phyloP scores from a whole-genome alignment of 2,113 vertebrate species.

The Lophius piscatorius region DNA sequence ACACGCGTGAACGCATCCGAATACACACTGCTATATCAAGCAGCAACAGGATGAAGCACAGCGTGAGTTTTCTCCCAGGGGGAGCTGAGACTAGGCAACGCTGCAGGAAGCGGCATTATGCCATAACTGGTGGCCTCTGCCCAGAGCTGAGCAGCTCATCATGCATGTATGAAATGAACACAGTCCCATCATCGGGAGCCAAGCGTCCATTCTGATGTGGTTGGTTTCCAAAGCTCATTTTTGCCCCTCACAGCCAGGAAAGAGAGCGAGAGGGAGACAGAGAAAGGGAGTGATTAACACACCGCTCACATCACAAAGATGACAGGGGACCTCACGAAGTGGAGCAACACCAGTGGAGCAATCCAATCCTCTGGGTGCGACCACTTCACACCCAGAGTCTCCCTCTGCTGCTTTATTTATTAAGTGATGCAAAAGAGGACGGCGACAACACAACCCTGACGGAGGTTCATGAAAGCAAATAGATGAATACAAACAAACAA shows the following conservation, averaged over 20 bases:
- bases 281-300: constrained; percentile 54
- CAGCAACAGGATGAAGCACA: constrained; percentile 55
- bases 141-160: constrained; percentile 66
- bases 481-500: too few species aligned
- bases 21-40: constrained; percentile 52
- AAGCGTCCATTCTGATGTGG: constrained; percentile 75
- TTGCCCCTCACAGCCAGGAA: constrained; percentile 64
- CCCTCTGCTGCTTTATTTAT: constrained; percentile 65
- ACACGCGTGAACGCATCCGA: constrained; percentile 30
- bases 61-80: constrained; percentile 51
- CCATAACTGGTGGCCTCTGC: constrained; percentile 58
- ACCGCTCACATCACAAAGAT: constrained; percentile 62
- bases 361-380: constrained; percentile 79
- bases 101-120: constrained; percentile 38
- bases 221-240: constrained; percentile 76
- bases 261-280: constrained; percentile 36
- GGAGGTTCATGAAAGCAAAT: constrained; percentile 17
- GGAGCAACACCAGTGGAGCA: constrained; percentile 68
- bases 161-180: constrained; percentile 73
- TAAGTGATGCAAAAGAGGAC: constrained; percentile 72
- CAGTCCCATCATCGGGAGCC: constrained; percentile 61
- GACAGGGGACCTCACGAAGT: constrained; percentile 79
- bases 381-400: constrained; percentile 55
- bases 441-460: constrained; percentile 38
- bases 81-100: constrained; percentile 39